phyloP scores from a whole-genome alignment of 2,797 vertebrate species.

The Gastrophryne carolinensis region DNA sequence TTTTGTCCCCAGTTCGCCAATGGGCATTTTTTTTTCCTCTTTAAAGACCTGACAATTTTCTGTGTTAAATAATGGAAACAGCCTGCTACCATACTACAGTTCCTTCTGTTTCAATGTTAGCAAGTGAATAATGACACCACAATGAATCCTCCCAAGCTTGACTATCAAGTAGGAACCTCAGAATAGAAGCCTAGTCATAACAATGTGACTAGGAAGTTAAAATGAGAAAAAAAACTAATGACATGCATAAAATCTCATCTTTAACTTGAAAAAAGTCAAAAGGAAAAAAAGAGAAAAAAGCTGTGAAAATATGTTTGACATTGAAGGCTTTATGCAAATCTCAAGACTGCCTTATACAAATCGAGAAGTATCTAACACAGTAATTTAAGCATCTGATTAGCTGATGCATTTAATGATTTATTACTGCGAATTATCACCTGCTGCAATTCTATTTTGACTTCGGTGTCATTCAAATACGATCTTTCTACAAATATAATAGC shows the following conservation, averaged over 20 bases:
- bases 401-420: slow-evolving; percentile 53
- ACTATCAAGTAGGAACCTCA: background rate
- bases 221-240: background rate
- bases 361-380: slow-evolving; percentile 40
- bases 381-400: slow-evolving; percentile 52
- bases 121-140: too few species aligned
- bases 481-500: slow-evolving; percentile 52
- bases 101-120: too few species aligned
- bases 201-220: background rate
- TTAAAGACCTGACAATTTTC: too few species aligned
- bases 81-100: too few species aligned
- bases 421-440: slow-evolving; percentile 52
- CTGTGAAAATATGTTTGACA: slow-evolving; percentile 38
- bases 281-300: slow-evolving; percentile 1
- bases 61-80: too few species aligned
- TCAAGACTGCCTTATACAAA: slow-evolving; percentile 32
- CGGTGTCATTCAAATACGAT: slow-evolving; percentile 50
- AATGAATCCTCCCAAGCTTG: background rate
- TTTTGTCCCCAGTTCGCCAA: too few species aligned
- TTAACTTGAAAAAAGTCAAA: slow-evolving; percentile 16
- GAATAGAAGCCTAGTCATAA: background rate
- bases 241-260: slow-evolving; percentile 6
- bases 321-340: slow-evolving; percentile 42
- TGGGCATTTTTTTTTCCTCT: too few species aligned
- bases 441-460: slow-evolving; percentile 52